Percentiles rank a stretch among this genome's conserved stretches.
Conservation (phyloP, 1,140 invertebrate species). For the Pseudomyrmex gracilis region DNA sequence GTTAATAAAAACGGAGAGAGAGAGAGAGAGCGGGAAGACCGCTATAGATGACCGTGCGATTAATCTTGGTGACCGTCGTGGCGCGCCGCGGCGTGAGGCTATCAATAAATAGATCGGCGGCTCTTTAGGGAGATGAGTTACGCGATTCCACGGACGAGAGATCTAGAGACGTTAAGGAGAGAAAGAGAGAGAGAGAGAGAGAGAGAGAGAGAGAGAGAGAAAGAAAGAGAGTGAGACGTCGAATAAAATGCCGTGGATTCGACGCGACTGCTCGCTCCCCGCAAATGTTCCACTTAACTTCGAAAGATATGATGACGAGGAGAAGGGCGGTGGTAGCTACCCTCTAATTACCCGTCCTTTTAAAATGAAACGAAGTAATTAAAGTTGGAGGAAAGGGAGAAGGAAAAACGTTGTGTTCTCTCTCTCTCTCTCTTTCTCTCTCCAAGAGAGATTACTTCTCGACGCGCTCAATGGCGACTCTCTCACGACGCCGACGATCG, state of each 20-base stretch:
- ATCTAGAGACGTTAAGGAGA: conserved; percentile 3
- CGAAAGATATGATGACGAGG: conserved; percentile 52
- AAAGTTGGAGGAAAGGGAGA: conserved; percentile 68
- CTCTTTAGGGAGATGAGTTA: conserved; percentile 68
- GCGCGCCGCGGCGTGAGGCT: conserved; percentile 15
- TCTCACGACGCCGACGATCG: conserved; percentile 25
- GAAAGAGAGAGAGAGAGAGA: background rate
- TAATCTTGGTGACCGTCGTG: conserved; percentile 36
- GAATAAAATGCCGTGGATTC: conserved; percentile 2
- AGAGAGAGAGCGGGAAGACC: background rate
- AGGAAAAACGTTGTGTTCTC: conserved; percentile 12
- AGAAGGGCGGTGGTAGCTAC: conserved; percentile 46
- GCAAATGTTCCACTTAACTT: conserved; percentile 27
- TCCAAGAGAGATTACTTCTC: conserved; percentile 66
- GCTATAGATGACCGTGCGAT: conserved; percentile 62
- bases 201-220: background rate
- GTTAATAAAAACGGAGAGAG: conserved; percentile 69
- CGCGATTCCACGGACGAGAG: conserved; percentile 14
- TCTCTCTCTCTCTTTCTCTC: background rate
- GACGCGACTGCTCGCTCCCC: conserved; percentile 35
- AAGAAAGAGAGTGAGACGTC: background rate
- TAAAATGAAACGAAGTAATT: conserved; percentile 74
- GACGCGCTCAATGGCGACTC: conserved; percentile 42
- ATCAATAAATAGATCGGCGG: conserved; percentile 65
- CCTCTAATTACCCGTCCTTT: conserved; percentile 70